Conservation (phyloP, 2,888 invertebrate species). For the Drosophila testacea region DNA sequence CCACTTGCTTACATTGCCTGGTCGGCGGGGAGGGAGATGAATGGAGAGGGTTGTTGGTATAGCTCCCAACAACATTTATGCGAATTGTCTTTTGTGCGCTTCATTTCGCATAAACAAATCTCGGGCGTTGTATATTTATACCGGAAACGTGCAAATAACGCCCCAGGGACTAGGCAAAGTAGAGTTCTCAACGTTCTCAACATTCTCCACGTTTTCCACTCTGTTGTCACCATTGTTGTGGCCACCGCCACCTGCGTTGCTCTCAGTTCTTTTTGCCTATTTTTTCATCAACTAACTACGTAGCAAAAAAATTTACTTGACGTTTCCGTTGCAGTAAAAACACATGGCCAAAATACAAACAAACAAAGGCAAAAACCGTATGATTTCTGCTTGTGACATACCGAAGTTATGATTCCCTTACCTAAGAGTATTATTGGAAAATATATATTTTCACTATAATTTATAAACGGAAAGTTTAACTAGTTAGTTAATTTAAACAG, state of each 20-base stretch:
- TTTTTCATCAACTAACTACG: slow-evolving; percentile 74
- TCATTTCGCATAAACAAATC: slow-evolving; percentile 82
- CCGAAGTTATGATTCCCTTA: slow-evolving; percentile 20
- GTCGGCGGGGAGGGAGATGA: slow-evolving; percentile 3
- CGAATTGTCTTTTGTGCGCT: slow-evolving; percentile 81
- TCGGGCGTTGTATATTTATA: slow-evolving; percentile 79
- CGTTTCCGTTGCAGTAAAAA: slow-evolving; percentile 79
- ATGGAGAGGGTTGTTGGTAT: slow-evolving; percentile 6
- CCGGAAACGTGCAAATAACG: slow-evolving; percentile 81
- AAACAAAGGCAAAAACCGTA: slow-evolving; percentile 25
- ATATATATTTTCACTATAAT: too few species aligned
- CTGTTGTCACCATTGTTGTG: slow-evolving; percentile 72
- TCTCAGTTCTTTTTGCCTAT: slow-evolving; percentile 32
- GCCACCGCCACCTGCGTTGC: slow-evolving; percentile 68
- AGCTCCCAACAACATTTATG: slow-evolving; percentile 68
- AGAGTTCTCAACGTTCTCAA: slow-evolving; percentile 50
- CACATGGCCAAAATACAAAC: slow-evolving; percentile 75
- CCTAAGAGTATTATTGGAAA: background rate
- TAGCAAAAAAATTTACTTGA: slow-evolving; percentile 71
- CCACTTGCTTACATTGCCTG: slow-evolving; percentile 55
- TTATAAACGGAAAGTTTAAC: too few species aligned
- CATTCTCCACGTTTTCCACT: slow-evolving; percentile 30
- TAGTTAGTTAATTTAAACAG: background rate
- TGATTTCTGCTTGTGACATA: background rate
- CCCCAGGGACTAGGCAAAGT: slow-evolving; percentile 80